Percentiles rank a stretch among this genome's conserved stretches.
Evolutionary conservation across 2,888 invertebrate species (phyloP).

Genomic region (Aporophyla lueneburgensis): DNA sequence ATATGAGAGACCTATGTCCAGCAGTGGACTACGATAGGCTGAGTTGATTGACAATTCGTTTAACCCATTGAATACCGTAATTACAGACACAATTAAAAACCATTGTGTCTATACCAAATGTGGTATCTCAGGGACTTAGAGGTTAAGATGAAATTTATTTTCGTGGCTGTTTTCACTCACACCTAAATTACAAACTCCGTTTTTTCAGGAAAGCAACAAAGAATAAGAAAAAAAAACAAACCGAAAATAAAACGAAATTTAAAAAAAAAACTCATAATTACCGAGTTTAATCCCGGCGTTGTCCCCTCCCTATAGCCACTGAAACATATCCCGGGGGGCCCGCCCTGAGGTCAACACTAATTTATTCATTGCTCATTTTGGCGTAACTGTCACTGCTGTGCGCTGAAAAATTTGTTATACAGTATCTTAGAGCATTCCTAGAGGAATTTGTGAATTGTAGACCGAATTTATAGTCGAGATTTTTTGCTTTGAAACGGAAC

Average conservation of each 20-base stretch:
- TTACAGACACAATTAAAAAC: too few relatives aligned
- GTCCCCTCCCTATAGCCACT: constrained; percentile 72
- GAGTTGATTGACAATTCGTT: too few relatives aligned
- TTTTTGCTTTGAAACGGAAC: constrained; percentile 16
- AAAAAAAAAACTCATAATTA: constrained; percentile 22
- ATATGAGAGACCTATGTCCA: too few relatives aligned
- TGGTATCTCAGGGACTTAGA: too few relatives aligned
- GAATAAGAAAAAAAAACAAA: background rate
- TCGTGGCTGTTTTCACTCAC: background rate
- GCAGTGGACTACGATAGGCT: too few relatives aligned
- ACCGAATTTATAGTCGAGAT: constrained; percentile 25
- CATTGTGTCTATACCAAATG: too few relatives aligned
- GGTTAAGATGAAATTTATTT: too few relatives aligned
- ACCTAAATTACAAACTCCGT: background rate
- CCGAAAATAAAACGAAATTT: background rate
- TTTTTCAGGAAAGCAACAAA: background rate
- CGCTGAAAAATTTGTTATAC: constrained; percentile 62
- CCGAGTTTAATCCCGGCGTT: constrained; percentile 32
- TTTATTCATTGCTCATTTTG: constrained; percentile 86
- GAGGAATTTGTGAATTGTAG: constrained; percentile 35
- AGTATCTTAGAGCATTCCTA: constrained; percentile 34
- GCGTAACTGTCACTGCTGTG: constrained; percentile 70
- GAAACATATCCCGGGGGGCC: constrained; percentile 77
- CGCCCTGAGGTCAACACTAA: constrained; percentile 79
- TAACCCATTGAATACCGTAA: too few relatives aligned